Conservation (phyloP, 2,113 vertebrate genomes). For the Channa maculata region DNA sequence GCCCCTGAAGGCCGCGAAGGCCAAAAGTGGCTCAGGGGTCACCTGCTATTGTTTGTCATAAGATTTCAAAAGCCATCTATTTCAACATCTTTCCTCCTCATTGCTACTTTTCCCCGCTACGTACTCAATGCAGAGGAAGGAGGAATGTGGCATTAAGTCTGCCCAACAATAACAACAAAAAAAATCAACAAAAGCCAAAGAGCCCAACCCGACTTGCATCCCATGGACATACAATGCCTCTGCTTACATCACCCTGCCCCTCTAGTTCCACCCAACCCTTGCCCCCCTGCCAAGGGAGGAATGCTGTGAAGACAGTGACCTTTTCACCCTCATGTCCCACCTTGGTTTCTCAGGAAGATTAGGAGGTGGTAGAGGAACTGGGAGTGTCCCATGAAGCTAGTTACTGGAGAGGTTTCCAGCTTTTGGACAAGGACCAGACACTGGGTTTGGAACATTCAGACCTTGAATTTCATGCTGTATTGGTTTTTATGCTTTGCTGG, state of each 20-base stretch:
- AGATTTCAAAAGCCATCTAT: constrained; percentile 62
- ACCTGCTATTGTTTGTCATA: constrained; percentile 72
- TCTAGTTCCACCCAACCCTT: constrained; percentile 66
- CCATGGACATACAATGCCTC: constrained; percentile 77
- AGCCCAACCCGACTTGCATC: constrained; percentile 69
- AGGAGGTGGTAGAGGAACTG: constrained; percentile 67
- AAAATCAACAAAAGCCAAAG: constrained; percentile 73
- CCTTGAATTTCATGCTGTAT: constrained; percentile 70
- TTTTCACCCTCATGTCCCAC: constrained; percentile 69
- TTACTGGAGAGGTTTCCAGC: constrained; percentile 42
- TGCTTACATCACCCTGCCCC: constrained; percentile 67
- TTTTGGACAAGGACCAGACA: constrained; percentile 51
- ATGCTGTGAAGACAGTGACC: constrained; percentile 74
- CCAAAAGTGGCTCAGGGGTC: constrained; percentile 47
- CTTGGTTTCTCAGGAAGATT: constrained; percentile 83
- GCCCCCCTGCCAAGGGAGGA: constrained; percentile 77
- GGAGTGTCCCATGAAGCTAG: constrained; percentile 56
- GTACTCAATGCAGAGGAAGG: constrained; percentile 39
- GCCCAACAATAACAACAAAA: constrained; percentile 82
- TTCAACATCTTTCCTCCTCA: constrained; percentile 57
- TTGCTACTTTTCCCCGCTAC: constrained; percentile 49
- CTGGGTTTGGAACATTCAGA: constrained; percentile 44
- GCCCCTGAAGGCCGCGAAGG: constrained; percentile 52
- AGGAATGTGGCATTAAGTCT: constrained; percentile 76
- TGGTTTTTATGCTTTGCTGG: constrained; percentile 53